Evolutionary conservation across 2,797 vertebrate species (phyloP), one percentile per base, ranked within the genome.

Genomic region (Loriculus beryllinus): DNA sequence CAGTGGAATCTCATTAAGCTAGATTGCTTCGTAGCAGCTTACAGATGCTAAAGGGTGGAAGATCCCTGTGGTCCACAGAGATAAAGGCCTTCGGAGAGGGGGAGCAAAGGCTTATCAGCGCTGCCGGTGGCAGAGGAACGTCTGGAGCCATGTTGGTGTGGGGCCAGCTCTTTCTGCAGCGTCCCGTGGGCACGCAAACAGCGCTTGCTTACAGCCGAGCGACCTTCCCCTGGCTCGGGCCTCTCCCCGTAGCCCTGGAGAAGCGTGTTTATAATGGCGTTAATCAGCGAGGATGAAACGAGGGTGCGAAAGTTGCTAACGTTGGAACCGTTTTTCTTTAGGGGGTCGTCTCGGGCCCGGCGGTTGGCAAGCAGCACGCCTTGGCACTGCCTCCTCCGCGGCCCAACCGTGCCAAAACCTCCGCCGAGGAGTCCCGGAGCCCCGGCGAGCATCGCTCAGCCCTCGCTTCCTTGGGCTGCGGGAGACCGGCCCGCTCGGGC

Each of bases 391-490:
- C 57, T 25, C 40, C 33, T 4, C 21, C 5, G 42, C 69, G 0
- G 5, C 45, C 28, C 3, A 14, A 10, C 6, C 0, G 47, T 0
- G 8, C 12, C 42, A 2, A 60, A 31, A 22, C 56, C 3, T 29
- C 52, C 2, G 42, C 56, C 9, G 25, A 1, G 48, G 19, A 12
- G 28, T 3, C 14, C 40, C 2, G 18, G 0, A 35, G 12, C 18
- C 3, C 3, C 4, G 1, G 3, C 2, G 2, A 13, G 20, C 1
- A 29, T 4, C 0, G 5, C 18, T 7, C 5, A 2, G 3, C 3
- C 3, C 23, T 14, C 40, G 0, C 2, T 2, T 0, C 72, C 43
- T 4, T 3, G 3, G 3, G 37, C 19, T 13, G 43, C 49, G 14
- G 25, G 17, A 14, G 21, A 33, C 12, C 20, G 12, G 25, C 20